Percentiles rank a stretch among this genome's conserved stretches.
These are phyloP conservation scores for Acinonyx jubatus DNA, from an alignment of 2,113 vertebrate species.

Conservation along the genomic window DNA sequence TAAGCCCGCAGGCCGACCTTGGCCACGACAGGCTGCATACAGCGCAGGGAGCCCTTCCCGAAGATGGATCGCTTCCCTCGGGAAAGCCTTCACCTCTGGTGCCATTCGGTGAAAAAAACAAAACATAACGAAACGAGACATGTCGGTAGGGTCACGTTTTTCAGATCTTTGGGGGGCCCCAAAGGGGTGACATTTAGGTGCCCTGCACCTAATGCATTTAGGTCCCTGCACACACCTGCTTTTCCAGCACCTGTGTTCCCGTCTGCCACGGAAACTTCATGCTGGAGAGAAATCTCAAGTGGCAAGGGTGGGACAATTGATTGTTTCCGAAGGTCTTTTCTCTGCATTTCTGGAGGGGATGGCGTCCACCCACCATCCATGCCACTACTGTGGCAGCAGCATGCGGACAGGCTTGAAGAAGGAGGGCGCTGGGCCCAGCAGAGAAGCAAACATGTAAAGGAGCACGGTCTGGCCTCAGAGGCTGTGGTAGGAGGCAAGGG, in stretches of 20 bases:
- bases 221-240: rapidly evolving
- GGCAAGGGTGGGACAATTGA: rapidly evolving
- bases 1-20: background rate
- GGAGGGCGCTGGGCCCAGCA: too few species aligned
- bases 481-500: background rate
- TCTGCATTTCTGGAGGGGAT: background rate
- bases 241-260: background rate
- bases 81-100: background rate
- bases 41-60: background rate
- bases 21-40: background rate
- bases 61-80: background rate
- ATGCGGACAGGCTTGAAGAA: rapidly evolving
- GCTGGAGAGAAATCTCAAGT: rapidly evolving
- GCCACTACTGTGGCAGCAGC: rapidly evolving
- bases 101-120: background rate
- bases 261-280: background rate
- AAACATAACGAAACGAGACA: background rate
- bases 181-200: rapidly evolving
- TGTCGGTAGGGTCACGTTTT: rapidly evolving
- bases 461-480: rapidly evolving
- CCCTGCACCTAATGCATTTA: too few species aligned
- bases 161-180: background rate
- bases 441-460: rapidly evolving
- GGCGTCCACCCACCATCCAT: background rate
- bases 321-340: background rate